A percentile compares a stretch with the other conserved stretches of the same genome.
These are phyloP conservation scores for Noctua pronuba DNA, from an alignment of 2,888 invertebrate species.

Conservation along the genomic window DNA sequence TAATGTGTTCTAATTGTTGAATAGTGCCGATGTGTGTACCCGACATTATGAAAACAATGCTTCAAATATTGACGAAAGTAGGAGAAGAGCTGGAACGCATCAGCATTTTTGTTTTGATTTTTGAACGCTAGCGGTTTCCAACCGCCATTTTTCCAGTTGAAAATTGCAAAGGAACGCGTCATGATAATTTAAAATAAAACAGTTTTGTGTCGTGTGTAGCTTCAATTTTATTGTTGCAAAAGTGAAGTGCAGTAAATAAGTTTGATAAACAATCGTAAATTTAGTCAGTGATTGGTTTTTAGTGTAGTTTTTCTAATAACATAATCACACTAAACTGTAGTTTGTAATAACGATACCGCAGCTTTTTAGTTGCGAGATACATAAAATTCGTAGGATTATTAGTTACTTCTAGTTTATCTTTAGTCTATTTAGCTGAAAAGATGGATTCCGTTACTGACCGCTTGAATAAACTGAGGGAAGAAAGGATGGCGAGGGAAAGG, in stretches of 20 bases:
- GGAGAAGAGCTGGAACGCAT: conserved; percentile 6
- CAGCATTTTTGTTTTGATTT: conserved; percentile 46
- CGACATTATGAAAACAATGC: conserved; percentile 17
- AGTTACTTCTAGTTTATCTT: neutral
- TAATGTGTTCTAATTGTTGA: no score
- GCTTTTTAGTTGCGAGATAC: neutral
- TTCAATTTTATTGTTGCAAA: neutral
- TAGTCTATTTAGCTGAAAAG: neutral
- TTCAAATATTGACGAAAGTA: neutral
- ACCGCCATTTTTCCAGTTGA: conserved; percentile 53
- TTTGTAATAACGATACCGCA: neutral
- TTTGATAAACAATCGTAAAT: neutral
- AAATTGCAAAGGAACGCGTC: conserved; percentile 11
- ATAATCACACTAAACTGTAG: neutral
- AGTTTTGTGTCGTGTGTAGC: neutral
- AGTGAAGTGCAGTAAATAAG: conserved; percentile 6
- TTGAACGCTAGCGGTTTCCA: conserved; percentile 44
- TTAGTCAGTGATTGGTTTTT: neutral
- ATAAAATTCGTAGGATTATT: neutral
- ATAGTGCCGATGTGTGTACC: neutral
- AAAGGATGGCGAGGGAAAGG: conserved; percentile 82
- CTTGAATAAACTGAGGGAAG: conserved; percentile 81
- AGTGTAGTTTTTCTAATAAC: neutral
- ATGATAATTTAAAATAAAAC: conserved; percentile 10
- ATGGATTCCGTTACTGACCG: conserved; percentile 75